A percentile compares a stretch with the other conserved stretches of the same genome.
Evolutionary conservation across 2,888 invertebrate species (phyloP).

Genomic region (Tenthredo amoena): DNA sequence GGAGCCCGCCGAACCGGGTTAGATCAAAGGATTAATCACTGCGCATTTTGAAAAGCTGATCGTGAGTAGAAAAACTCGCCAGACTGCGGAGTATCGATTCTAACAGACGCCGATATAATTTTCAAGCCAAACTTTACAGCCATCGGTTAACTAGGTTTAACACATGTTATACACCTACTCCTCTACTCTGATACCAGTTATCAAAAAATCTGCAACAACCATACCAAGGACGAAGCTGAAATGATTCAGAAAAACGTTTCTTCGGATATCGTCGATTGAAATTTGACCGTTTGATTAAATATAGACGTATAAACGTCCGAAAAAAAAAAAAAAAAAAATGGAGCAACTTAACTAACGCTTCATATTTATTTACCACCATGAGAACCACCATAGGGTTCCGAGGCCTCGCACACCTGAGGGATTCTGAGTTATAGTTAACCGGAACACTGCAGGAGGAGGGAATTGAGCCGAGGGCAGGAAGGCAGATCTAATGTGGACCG

Average conservation of each 20-base stretch:
- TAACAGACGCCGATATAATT: neutral
- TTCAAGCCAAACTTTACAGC: neutral
- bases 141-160: neutral
- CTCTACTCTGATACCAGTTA: neutral
- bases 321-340: neutral
- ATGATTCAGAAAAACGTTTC: neutral
- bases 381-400: neutral
- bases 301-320: too few relatives aligned
- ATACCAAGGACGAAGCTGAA: neutral
- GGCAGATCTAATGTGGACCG: neutral
- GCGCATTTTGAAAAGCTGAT: conserved; percentile 43
- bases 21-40: conserved; percentile 49
- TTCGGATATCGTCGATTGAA: neutral
- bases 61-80: conserved; percentile 21
- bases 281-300: neutral
- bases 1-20: neutral
- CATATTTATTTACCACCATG: neutral
- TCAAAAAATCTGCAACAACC: neutral
- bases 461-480: conserved; percentile 3
- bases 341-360: neutral
- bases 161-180: neutral
- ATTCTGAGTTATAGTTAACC: conserved; percentile 72
- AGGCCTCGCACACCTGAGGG: conserved; percentile 71
- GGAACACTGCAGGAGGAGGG: conserved; percentile 57
- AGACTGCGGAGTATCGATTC: conserved; percentile 16